These are phyloP conservation scores for Ceratothoa steindachneri DNA, from an alignment of 2,888 invertebrate species.

Conservation along the genomic window DNA sequence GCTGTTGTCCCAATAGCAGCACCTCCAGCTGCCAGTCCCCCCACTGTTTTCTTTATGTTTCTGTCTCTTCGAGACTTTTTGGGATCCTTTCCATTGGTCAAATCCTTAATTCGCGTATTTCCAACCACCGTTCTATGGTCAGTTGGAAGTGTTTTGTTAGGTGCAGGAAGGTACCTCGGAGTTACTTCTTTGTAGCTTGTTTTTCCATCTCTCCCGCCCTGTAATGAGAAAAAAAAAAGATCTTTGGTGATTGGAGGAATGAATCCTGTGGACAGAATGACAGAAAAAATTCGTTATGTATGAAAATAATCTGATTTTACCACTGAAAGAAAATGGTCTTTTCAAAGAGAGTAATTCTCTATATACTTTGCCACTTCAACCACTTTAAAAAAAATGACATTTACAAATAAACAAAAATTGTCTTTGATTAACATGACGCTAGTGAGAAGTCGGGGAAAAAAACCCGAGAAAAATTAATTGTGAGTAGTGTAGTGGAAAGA, in stretches of 20 bases:
- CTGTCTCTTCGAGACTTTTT: background rate
- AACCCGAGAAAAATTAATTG: no score
- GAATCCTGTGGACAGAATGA: background rate
- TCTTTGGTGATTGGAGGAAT: background rate
- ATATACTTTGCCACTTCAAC: no score
- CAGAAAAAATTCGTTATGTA: background rate
- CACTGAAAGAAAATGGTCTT: no score
- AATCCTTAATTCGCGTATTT: background rate
- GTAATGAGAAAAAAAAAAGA: background rate
- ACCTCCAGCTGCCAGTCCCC: constrained; percentile 32
- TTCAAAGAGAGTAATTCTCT: no score
- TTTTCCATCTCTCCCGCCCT: background rate
- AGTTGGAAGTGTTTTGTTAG: background rate
- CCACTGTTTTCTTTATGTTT: background rate
- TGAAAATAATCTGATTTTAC: background rate
- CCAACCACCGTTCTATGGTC: constrained; percentile 4
- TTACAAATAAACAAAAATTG: no score
- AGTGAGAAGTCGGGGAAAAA: no score
- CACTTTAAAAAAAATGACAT: no score
- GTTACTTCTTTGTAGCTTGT: background rate
- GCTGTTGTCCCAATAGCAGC: constrained; percentile 52
- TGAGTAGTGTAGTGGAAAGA: no score
- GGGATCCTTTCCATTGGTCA: background rate
- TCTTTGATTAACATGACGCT: no score
- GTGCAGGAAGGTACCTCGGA: background rate